Evolutionary conservation across 2,113 vertebrate genomes (phyloP), one percentile per base, ranked within the genome.

Genomic region (Aix galericulata): DNA sequence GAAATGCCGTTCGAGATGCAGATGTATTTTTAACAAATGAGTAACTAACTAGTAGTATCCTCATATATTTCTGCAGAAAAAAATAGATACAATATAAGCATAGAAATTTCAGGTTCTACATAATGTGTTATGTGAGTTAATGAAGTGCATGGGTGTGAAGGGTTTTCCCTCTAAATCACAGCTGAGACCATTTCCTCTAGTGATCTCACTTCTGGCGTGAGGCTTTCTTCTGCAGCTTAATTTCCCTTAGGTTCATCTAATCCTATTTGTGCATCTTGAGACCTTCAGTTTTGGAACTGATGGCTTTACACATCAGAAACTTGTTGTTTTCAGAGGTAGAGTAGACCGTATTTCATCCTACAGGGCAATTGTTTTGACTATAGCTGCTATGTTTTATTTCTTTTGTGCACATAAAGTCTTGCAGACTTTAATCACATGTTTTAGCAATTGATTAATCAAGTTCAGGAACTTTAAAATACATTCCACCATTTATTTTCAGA

Each of bases 381-480:
- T 42, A 85, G 50, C 36, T 89, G 67, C 55, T 92, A 2, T 75
- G 6, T 46, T 71, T 89, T 66, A 8, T 27, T n/a, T 50, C 62
- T 2, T 68, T 17, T 56, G 71, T 74, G 31, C 32, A 42, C 40
- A 22, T 40, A 82, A n/a, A 48, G 80, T 76, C 67, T 91, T 56
- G 9, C 76, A 88, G 82, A 21, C 74, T 92, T 93, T 89, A 95
- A 95, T 94, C 26, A 14, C 40, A 71, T 89, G 91, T 88, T 96
- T 94, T 89, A 84, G 58, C 89, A 89, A 64, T 75, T 85, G 50
- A 94, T 94, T 94, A 94, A 96, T 96, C 64, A 94, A 87, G 67
- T 95, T 95, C 88, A 94, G 89, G 89, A 94, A 92, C 89, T 94
- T 94, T 58, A 96, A 94, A 95, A 91, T 95, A 89, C 67, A 86